phyloP scores from a whole-genome alignment of 2,888 invertebrate species.

The Sepioteuthis lessoniana region DNA sequence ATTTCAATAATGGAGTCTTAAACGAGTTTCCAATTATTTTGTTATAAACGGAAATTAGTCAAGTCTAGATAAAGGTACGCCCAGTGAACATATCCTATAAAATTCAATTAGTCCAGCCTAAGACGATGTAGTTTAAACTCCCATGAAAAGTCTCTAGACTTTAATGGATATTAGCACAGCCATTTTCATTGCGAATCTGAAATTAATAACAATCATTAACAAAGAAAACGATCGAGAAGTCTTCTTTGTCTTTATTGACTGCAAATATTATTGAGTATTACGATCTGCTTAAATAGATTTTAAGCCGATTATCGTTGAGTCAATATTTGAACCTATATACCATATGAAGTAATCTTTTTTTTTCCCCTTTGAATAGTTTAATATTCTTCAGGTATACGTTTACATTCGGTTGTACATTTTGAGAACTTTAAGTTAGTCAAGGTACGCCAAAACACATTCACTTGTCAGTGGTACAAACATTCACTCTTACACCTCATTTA shows the following conservation, averaged over 20 bases:
- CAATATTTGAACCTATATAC: not conserved
- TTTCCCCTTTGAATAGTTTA: too few species aligned
- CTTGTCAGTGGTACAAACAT: too few species aligned
- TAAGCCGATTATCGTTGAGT: not conserved
- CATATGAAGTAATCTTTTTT: too few species aligned
- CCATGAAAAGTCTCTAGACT: not conserved
- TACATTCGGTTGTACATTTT: too few species aligned
- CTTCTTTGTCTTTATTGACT: not conserved
- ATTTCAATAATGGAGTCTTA: not conserved
- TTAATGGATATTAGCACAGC: not conserved
- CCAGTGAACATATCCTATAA: not conserved
- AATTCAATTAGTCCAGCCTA: not conserved
- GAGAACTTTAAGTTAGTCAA: too few species aligned
- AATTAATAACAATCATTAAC: not conserved
- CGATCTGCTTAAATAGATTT: not conserved
- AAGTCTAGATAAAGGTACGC: not conserved
- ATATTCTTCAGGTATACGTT: too few species aligned
- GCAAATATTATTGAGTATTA: not conserved
- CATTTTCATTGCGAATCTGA: not conserved
- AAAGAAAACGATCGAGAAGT: not conserved
- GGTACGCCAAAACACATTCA: too few species aligned
- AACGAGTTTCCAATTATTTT: not conserved
- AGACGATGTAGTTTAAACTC: not conserved
- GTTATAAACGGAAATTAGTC: constrained; percentile 5
- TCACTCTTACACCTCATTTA: too few species aligned